Conservation (phyloP, 2,113 vertebrate species). For the Eleginops maclovinus region DNA sequence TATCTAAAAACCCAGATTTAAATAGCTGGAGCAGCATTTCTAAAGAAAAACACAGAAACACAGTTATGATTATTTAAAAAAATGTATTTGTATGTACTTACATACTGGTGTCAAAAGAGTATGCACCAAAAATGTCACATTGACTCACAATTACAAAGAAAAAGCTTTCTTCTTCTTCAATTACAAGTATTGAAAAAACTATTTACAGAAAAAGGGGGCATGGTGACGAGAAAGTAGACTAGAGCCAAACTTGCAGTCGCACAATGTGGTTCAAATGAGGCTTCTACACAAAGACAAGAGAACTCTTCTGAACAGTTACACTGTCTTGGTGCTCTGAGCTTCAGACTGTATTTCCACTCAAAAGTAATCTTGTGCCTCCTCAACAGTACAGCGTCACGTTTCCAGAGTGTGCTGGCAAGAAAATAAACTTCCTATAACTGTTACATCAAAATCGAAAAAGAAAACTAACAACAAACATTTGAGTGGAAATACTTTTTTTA, state of each 20-base stretch:
- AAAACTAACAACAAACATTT: constrained; percentile 27
- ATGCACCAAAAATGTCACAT: constrained; percentile 83
- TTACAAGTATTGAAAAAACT: constrained; percentile 80
- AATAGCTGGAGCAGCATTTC: background rate
- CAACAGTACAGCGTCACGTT: constrained; percentile 29
- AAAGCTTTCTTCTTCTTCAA: constrained; percentile 69
- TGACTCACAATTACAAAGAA: constrained; percentile 79
- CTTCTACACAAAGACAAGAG: constrained; percentile 44
- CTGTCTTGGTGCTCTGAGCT: constrained; percentile 41
- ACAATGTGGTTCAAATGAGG: constrained; percentile 58
- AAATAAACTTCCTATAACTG: constrained; percentile 35
- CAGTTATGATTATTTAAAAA: constrained; percentile 78
- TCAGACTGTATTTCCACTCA: constrained; percentile 65
- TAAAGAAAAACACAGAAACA: constrained; percentile 53
- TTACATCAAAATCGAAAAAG: constrained; percentile 29
- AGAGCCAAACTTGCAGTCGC: constrained; percentile 74
- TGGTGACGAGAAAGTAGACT: constrained; percentile 70
- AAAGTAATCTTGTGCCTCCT: constrained; percentile 43
- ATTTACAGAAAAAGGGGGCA: constrained; percentile 82
- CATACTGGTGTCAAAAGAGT: constrained; percentile 82
- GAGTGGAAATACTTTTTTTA: constrained; percentile 52
- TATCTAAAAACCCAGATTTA: background rate
- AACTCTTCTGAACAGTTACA: constrained; percentile 50
- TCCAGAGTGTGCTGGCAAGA: constrained; percentile 55
- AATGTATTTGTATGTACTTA: constrained; percentile 85